Evolutionary conservation across 2,113 vertebrate species (phyloP), one percentile per base, ranked within the genome.

Genomic region (Laticauda colubrina): DNA sequence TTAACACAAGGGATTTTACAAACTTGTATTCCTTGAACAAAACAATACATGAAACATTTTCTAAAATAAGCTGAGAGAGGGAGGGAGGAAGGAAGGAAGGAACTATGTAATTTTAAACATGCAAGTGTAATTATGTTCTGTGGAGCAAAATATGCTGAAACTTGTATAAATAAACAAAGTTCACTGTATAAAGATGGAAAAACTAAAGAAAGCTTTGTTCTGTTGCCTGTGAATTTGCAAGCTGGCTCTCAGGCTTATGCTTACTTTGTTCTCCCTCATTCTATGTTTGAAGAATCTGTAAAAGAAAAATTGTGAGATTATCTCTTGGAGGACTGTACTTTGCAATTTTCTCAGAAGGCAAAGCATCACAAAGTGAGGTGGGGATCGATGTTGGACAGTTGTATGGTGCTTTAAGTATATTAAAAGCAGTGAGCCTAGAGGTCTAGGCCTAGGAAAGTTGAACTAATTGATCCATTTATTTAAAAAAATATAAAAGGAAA

Each of bases 31-130:
- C 9, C 24, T 91, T 91, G 61, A 90, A 64, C 21, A 95, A 95
- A 97, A 48, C 69, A 95, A 88, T 85, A 96, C 96, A 96, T 93
- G 94, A 94, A 96, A 92, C 11, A 89, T 92, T 59, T 85, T 0
- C 8, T 51, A 21, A 90, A 95, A 34, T 87, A 43, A 95, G 6
- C 21, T 94, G 48, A 53, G 45, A 93, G 53, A 43, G 91, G 92
- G 92, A 51, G 48, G 48, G 48, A 89, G 53, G 11, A 0, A 3
- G 1, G 8, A 9, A 91, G 87, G 93, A 26, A 18, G 21, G 29
- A 34, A 15, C 39, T 86, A 55, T 59, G 81, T 56, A 59, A 87
- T 64, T 48, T 48, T 54, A 89, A 92, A 56, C 53, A 75, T 64
- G 75, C 39, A 48, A 39, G 20, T 21, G 18, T 15, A 39, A 59